These are phyloP conservation scores for Hypercompe scribonia DNA, from an alignment of 2,888 invertebrate genomes.

Conservation along the genomic window DNA sequence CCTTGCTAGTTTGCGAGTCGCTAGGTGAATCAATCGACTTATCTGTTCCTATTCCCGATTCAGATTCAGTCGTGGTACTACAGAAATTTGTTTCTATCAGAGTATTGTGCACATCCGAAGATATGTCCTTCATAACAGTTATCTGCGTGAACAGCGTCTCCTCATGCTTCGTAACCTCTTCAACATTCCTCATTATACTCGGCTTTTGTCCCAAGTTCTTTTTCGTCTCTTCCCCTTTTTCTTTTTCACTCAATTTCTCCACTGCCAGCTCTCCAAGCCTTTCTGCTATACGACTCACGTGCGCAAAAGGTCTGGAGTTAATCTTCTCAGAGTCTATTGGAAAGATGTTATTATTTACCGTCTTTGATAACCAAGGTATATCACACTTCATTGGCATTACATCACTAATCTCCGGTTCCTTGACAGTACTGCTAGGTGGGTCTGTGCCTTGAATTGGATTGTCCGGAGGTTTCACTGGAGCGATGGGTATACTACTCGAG, in stretches of 20 bases:
- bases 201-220: constrained; percentile 52
- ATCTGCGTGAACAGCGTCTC: constrained; percentile 82
- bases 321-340: constrained; percentile 74
- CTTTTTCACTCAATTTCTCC: constrained; percentile 50
- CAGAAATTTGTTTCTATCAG: constrained; percentile 81
- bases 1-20: constrained; percentile 81
- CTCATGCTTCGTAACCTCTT: constrained; percentile 76
- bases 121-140: constrained; percentile 80
- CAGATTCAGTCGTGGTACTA: constrained; percentile 77
- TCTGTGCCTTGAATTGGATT: constrained; percentile 83
- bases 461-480: constrained; percentile 81
- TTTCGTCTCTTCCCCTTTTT: constrained; percentile 38
- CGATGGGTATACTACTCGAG: constrained; percentile 81
- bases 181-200: constrained; percentile 67
- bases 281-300: constrained; percentile 74
- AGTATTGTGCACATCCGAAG: constrained; percentile 79
- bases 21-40: constrained; percentile 83
- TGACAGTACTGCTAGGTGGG: constrained; percentile 81
- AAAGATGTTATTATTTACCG: constrained; percentile 80
- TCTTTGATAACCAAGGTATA: constrained; percentile 84
- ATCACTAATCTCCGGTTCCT: constrained; percentile 72
- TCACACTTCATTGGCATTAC: constrained; percentile 74
- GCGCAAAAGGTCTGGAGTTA: constrained; percentile 77
- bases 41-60: constrained; percentile 82
- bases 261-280: constrained; percentile 68